A percentile compares a stretch with the other conserved stretches of the same genome.
phyloP scores from a whole-genome alignment of 2,113 vertebrate species.

The Actenoides hombroni region DNA sequence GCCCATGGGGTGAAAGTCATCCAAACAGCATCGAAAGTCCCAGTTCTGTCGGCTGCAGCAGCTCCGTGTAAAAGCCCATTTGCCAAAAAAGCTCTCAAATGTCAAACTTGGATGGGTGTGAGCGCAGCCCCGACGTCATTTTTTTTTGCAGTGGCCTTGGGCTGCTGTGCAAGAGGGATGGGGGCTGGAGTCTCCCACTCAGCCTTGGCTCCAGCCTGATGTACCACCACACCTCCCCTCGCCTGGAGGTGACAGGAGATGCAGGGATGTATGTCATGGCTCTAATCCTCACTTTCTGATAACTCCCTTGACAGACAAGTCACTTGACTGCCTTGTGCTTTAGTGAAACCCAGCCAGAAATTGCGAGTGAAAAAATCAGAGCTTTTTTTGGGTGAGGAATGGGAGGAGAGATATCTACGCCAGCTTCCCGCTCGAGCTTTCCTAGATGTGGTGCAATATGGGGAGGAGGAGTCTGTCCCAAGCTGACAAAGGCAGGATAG shows the following conservation, averaged over 20 bases:
- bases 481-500: not conserved
- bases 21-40: not conserved
- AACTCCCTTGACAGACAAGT: not conserved
- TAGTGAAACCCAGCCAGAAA: not conserved
- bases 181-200: not conserved
- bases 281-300: not conserved
- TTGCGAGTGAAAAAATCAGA: not conserved
- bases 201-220: not conserved
- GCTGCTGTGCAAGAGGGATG: not conserved
- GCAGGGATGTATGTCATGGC: not conserved
- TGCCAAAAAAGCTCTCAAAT: not conserved
- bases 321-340: constrained; percentile 26
- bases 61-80: not conserved
- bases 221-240: not conserved
- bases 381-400: not conserved
- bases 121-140: not conserved
- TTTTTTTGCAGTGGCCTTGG: not conserved
- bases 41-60: not conserved
- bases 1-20: not conserved
- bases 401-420: not conserved
- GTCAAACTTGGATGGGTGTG: not conserved
- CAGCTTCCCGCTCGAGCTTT: not conserved
- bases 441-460: not conserved
- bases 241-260: not conserved
- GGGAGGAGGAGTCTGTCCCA: not conserved